phyloP scores from a whole-genome alignment of 1,140 invertebrate genomes.

The Drosophila erecta region DNA sequence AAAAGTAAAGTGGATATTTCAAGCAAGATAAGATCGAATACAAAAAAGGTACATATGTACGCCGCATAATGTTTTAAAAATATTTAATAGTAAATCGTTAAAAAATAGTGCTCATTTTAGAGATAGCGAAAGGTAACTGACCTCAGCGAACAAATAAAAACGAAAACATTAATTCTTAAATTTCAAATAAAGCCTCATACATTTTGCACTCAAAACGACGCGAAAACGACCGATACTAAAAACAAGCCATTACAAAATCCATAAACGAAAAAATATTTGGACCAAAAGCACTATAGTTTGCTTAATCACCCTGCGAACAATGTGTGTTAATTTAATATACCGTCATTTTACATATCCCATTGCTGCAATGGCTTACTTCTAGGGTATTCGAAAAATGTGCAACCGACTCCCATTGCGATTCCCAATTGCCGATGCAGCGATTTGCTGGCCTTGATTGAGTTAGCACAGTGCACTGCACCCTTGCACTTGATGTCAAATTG shows the following conservation, averaged over 20 bases:
- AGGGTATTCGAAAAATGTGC: not conserved
- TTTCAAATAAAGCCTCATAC: too few species aligned
- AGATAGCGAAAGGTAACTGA: too few species aligned
- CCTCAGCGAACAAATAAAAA: too few species aligned
- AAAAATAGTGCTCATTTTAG: too few species aligned
- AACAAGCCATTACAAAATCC: constrained; percentile 1
- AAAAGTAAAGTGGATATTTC: not conserved
- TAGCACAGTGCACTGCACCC: constrained; percentile 28
- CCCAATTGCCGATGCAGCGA: not conserved
- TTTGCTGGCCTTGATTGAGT: constrained; percentile 25
- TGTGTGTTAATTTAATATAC: too few species aligned
- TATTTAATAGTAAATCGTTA: too few species aligned
- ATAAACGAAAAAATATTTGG: constrained; percentile 2
- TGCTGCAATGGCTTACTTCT: not conserved
- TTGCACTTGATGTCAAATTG: constrained; percentile 26
- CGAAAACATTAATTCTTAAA: too few species aligned
- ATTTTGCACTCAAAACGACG: constrained; percentile 23
- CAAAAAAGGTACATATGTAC: too few species aligned
- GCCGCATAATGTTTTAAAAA: too few species aligned
- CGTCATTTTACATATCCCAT: too few species aligned
- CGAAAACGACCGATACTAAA: too few species aligned
- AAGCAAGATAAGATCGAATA: too few species aligned
- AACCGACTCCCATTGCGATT: not conserved
- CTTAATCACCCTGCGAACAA: not conserved
- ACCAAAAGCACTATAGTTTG: not conserved